Base-by-base conservation (phyloP, 92 coral and sea anemone species). In the Desmophyllum pertusum region DNA sequence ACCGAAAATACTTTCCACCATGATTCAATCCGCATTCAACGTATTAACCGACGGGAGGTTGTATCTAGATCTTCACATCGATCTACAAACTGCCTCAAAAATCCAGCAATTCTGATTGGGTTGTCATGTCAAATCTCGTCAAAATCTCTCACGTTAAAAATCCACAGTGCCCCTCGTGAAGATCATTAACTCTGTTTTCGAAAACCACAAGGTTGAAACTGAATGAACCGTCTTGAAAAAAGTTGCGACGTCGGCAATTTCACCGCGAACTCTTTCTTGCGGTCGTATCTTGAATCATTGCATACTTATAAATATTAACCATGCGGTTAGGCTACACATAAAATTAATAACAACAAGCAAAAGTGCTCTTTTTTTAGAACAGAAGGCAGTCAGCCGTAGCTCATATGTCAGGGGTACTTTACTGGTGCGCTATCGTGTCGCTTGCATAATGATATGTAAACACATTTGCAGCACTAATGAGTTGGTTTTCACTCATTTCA, bases 1-100 rank as follows among this genome's bases (percentile, higher is more conserved):
- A 17, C 92, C 89, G 46, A 76, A 89, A 51, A 89, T 72, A 33
- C 89, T 73, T 45, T 89, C 92, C 10, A 89, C 92, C 92, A 89
- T 89, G 68, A 37, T 82, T 52, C 48, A 29, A 37, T 50, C 62
- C 10, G 55, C 18, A n/a, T n/a, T n/a, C n/a, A n/a, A n/a, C 18
- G 73, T 37, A 38, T 67, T 13, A 67, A 19, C 17, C n/a, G 51
- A 23, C 21, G 45, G 35, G 27, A 2, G 48, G 14, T 59, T 13
- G 41, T 61, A 7, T 46, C 21, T 35, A 30, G 86, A 70, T 82
- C 86, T 57, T 25, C 36, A 27, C n/a, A 65, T n/a, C n/a, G n/a
- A n/a, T 65, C 83, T 79, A 71, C 17, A 25, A 31, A 81, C 27
- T 70, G 78, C 35, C 59, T 82, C 51, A 69, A 46, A 67, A 81